A percentile compares a stretch with the other conserved stretches of the same genome.
Evolutionary conservation across 2,888 invertebrate genomes (phyloP).

Genomic region (Stenotaenia linearis): DNA sequence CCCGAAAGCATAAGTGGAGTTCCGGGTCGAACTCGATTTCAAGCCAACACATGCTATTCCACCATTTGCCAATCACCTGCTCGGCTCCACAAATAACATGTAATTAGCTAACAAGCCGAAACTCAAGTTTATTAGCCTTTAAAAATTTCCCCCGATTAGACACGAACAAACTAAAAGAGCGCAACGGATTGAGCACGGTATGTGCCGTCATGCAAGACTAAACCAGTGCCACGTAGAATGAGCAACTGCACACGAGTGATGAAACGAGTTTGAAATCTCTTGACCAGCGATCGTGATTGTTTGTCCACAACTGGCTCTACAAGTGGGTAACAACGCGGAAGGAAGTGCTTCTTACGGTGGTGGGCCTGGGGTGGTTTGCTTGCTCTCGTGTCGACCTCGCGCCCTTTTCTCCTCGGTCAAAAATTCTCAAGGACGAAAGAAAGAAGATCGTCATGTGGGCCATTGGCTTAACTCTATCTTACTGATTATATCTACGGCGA

Average conservation of each 20-base stretch:
- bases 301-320: neutral
- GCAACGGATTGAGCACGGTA: neutral
- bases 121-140: neutral
- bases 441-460: conserved; percentile 7
- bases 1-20: conserved; percentile 23
- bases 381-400: neutral
- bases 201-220: neutral
- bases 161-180: neutral
- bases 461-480: neutral
- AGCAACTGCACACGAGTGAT: neutral
- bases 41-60: neutral
- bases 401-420: conserved; percentile 21
- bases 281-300: neutral
- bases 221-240: neutral
- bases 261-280: neutral
- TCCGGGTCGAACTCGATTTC: conserved; percentile 26
- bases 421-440: conserved; percentile 20
- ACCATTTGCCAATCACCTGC: neutral
- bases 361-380: neutral
- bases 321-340: neutral
- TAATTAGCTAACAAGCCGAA: neutral
- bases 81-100: neutral
- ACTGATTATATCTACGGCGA: neutral
- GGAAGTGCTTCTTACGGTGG: neutral
- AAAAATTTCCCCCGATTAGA: neutral